These are phyloP conservation scores for Dusona sp. DNA, from an alignment of 2,888 invertebrate species.

Conservation along the genomic window DNA sequence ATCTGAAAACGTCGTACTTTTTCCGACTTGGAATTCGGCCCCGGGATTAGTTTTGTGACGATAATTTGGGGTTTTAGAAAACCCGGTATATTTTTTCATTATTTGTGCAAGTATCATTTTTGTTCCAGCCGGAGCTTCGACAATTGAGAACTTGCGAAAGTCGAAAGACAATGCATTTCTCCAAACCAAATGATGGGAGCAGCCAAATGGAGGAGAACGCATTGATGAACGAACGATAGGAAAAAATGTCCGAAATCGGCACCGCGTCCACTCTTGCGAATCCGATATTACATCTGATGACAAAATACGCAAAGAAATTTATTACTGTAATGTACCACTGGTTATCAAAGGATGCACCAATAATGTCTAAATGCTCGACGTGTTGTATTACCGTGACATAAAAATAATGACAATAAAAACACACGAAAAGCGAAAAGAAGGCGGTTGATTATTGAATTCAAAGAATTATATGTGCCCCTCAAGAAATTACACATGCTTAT, in stretches of 20 bases:
- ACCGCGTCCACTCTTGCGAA: background rate
- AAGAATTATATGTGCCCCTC: background rate
- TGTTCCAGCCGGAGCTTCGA: constrained; percentile 49
- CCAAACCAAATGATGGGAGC: constrained; percentile 7
- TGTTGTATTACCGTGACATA: background rate
- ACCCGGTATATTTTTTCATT: background rate
- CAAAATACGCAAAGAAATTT: background rate
- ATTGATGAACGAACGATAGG: constrained; percentile 24
- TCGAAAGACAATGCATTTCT: constrained; percentile 19
- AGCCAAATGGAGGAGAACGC: background rate
- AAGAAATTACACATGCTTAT: background rate
- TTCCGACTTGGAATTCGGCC: background rate
- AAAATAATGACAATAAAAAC: background rate
- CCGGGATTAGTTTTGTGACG: background rate
- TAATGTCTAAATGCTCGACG: background rate
- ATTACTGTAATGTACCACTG: background rate
- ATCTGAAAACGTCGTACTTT: too few relatives aligned
- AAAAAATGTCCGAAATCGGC: background rate
- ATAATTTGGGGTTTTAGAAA: background rate
- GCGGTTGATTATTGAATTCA: background rate
- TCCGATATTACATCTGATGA: background rate
- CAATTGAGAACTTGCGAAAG: constrained; percentile 44
- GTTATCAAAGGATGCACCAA: background rate
- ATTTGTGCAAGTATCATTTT: background rate
- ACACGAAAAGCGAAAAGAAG: background rate